Evolutionary conservation across 1,140 invertebrate species (phyloP).

Genomic region (Drosophila biarmipes): DNA sequence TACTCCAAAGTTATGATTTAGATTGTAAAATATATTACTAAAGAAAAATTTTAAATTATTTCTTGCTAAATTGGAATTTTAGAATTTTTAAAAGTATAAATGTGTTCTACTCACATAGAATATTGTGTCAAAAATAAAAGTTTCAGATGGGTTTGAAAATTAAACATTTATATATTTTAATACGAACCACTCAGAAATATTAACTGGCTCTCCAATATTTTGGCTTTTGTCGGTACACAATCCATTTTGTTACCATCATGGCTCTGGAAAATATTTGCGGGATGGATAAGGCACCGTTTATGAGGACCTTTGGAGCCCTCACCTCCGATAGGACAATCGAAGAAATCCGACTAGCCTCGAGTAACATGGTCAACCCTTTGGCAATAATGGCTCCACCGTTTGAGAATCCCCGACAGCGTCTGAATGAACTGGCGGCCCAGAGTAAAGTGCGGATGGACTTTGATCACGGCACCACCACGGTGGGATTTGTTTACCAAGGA

Average conservation of each 20-base stretch:
- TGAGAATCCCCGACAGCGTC: slow-evolving; percentile 85
- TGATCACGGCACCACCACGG: slow-evolving; percentile 98
- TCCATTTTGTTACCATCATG: slow-evolving; percentile 75
- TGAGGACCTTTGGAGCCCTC: slow-evolving; percentile 68
- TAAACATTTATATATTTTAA: background rate
- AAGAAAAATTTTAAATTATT: too few species aligned
- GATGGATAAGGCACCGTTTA: slow-evolving; percentile 85
- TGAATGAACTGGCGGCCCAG: slow-evolving; percentile 86
- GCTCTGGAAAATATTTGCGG: slow-evolving; percentile 87
- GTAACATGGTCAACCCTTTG: slow-evolving; percentile 87
- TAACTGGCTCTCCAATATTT: background rate
- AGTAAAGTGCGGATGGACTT: slow-evolving; percentile 94
- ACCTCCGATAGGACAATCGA: slow-evolving; percentile 16
- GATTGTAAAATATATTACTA: too few species aligned
- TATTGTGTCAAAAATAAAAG: background rate
- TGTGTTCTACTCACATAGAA: background rate
- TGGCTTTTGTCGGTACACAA: too few species aligned
- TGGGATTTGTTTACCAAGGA: slow-evolving; percentile 94
- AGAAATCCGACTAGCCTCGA: slow-evolving; percentile 59
- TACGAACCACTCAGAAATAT: background rate
- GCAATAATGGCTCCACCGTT: slow-evolving; percentile 88
- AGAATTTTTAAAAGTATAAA: too few species aligned
- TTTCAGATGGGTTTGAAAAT: background rate
- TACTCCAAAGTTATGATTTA: background rate
- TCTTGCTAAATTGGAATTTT: too few species aligned